Percentiles rank a stretch among this genome's conserved stretches.
Conservation (phyloP, 2,888 invertebrate species). For the Trissolcus brochymenae region DNA sequence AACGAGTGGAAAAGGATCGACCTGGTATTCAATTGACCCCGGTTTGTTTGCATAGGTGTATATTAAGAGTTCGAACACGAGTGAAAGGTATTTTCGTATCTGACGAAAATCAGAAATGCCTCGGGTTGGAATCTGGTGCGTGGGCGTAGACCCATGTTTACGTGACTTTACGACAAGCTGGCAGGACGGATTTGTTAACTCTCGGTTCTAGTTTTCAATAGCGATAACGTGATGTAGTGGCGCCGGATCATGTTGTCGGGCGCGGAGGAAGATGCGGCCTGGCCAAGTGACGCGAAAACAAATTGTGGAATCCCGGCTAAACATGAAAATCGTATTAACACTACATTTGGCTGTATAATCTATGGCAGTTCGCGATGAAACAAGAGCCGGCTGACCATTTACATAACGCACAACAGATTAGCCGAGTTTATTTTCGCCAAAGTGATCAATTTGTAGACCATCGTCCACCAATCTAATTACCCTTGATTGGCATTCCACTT, state of each 20-base stretch:
- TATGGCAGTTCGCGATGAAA: conserved; percentile 34
- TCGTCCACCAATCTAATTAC: conserved; percentile 26
- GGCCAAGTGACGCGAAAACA: conserved; percentile 46
- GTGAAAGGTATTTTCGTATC: conserved; percentile 55
- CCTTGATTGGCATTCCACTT: not conserved
- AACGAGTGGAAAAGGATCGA: too few relatives aligned
- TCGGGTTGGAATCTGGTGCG: conserved; percentile 50
- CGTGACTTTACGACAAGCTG: conserved; percentile 51
- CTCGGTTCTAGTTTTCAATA: conserved; percentile 53
- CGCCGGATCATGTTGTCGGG: conserved; percentile 51
- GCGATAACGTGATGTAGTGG: conserved; percentile 55
- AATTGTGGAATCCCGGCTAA: conserved; percentile 49
- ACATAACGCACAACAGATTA: conserved; percentile 26
- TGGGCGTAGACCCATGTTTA: conserved; percentile 55
- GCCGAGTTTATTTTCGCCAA: conserved; percentile 35
- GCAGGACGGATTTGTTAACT: conserved; percentile 53
- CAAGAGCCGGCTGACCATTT: conserved; percentile 27
- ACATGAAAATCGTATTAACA: conserved; percentile 54
- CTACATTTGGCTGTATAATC: conserved; percentile 44
- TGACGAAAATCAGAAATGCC: conserved; percentile 53
- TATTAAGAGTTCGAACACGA: conserved; percentile 47
- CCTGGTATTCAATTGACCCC: conserved; percentile 49
- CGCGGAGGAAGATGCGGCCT: conserved; percentile 42
- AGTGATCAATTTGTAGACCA: conserved; percentile 38
- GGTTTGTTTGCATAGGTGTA: conserved; percentile 53